Evolutionary conservation across 2,113 vertebrate genomes (phyloP).

Genomic region (Callithrix jacchus): DNA sequence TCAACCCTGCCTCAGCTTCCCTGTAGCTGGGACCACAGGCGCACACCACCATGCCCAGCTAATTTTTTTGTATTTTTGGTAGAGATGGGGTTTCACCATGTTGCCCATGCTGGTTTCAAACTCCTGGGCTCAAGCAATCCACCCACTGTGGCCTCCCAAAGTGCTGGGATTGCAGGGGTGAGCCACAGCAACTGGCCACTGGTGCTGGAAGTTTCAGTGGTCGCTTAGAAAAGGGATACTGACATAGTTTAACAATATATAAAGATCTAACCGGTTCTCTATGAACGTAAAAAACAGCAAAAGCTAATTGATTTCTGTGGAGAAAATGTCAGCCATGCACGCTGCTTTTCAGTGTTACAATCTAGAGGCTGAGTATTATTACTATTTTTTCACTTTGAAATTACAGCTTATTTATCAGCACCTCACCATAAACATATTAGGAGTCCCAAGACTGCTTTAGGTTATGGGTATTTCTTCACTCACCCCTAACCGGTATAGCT

Average conservation of each 20-base stretch:
- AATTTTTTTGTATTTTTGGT: too few species aligned
- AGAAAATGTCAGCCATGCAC: neutral
- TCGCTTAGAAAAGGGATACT: neutral
- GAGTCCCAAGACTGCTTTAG: neutral
- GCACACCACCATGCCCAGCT: too few species aligned
- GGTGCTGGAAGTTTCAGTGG: neutral
- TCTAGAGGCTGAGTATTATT: neutral
- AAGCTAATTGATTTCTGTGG: neutral
- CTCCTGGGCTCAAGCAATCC: too few species aligned
- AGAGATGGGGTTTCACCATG: too few species aligned
- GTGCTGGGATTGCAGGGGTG: too few species aligned
- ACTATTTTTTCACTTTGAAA: conserved; percentile 8
- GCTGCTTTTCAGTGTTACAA: neutral
- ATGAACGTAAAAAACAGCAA: neutral
- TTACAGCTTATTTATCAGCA: neutral
- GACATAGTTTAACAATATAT: neutral
- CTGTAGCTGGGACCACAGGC: too few species aligned
- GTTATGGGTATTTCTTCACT: neutral
- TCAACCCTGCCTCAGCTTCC: too few species aligned
- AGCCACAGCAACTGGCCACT: neutral
- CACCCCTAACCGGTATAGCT: neutral
- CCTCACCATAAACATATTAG: neutral
- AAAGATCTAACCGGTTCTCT: neutral
- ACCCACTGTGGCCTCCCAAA: too few species aligned
- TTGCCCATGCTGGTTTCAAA: too few species aligned